Conservation (phyloP, 2,888 invertebrate genomes). For the Argyra leucocephala region DNA sequence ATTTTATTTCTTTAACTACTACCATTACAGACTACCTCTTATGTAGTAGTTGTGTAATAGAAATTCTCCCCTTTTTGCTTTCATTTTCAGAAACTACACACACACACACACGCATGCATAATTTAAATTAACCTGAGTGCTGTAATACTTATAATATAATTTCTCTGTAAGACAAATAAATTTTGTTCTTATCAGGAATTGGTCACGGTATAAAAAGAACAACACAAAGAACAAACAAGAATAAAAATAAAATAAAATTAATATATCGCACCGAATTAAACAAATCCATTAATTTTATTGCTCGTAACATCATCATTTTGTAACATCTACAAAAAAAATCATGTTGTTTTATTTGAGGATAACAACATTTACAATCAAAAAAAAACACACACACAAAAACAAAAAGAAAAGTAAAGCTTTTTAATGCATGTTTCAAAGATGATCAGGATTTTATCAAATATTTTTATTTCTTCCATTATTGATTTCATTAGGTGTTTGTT, state of each 20-base stretch:
- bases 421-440: neutral
- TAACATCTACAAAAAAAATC: neutral
- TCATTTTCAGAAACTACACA: too few relatives aligned
- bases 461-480: neutral
- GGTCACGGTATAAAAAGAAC: neutral
- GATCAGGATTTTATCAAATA: neutral
- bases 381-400: neutral
- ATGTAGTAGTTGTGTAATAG: too few relatives aligned
- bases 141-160: too few relatives aligned
- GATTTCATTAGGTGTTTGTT: too few relatives aligned
- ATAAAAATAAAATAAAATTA: neutral
- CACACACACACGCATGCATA: too few relatives aligned
- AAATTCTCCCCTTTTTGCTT: neutral
- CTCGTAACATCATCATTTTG: neutral
- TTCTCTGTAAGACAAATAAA: too few relatives aligned
- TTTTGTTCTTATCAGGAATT: neutral
- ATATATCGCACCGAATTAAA: conserved; percentile 29
- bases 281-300: conserved; percentile 42
- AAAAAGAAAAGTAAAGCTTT: neutral
- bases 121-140: too few relatives aligned
- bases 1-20: neutral
- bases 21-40: neutral
- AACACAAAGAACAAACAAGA: too few relatives aligned
- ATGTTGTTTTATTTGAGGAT: conserved; percentile 22
- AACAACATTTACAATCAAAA: neutral